Conservation (phyloP, 2,113 vertebrate species). For the Nerophis ophidion region DNA sequence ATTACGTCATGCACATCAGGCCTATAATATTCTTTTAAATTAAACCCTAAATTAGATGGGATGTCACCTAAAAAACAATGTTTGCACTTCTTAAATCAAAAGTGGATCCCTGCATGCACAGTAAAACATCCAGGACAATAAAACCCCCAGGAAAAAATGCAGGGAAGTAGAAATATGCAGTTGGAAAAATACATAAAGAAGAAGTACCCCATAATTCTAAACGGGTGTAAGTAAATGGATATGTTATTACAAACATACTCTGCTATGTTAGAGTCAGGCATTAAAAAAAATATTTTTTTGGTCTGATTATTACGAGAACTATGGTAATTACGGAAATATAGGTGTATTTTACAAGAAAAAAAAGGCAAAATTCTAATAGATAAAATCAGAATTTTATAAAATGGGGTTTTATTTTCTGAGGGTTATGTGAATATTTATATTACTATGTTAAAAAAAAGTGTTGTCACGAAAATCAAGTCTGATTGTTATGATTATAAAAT, state of each 20-base stretch:
- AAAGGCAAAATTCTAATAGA: too few species aligned
- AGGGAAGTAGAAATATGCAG: background rate
- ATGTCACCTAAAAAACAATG: background rate
- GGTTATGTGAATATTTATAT: too few species aligned
- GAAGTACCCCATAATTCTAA: background rate
- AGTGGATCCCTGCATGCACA: background rate
- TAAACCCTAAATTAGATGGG: background rate
- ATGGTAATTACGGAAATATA: too few species aligned
- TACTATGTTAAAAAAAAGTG: too few species aligned
- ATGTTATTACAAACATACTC: background rate
- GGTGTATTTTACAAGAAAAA: too few species aligned
- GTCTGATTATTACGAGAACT: background rate
- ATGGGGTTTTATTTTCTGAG: too few species aligned
- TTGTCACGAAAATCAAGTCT: too few species aligned
- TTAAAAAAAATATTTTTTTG: background rate
- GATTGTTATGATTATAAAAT: too few species aligned
- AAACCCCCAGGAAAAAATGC: background rate
- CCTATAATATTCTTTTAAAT: background rate
- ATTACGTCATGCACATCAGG: background rate
- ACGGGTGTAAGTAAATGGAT: background rate
- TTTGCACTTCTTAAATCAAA: background rate
- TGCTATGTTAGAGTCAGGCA: background rate
- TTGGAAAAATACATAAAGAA: constrained; percentile 1
- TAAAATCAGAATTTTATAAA: too few species aligned
- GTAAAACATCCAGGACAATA: background rate